Evolutionary conservation across 2,113 vertebrate genomes (phyloP).

Genomic region (Anarrhichthys ocellatus): DNA sequence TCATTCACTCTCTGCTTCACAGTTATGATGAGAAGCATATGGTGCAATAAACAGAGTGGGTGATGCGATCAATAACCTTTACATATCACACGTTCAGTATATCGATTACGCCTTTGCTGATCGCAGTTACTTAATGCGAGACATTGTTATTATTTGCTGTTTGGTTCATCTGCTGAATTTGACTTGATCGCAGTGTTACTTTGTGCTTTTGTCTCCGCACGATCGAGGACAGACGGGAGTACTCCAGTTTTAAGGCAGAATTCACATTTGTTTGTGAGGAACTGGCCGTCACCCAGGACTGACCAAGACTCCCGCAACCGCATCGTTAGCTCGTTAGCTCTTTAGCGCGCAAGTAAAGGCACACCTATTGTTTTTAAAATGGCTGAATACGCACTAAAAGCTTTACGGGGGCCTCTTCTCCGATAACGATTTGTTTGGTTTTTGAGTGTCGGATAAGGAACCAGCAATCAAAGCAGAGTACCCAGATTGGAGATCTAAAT

Average conservation of each 20-base stretch:
- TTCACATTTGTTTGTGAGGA: not conserved
- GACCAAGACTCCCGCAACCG: not conserved
- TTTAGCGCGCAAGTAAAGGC: too few species aligned
- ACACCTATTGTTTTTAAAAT: too few species aligned
- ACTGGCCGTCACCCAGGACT: not conserved
- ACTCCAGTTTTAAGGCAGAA: not conserved
- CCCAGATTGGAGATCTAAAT: too few species aligned
- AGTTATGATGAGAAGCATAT: slow-evolving; percentile 35
- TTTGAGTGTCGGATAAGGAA: too few species aligned
- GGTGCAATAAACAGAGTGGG: not conserved
- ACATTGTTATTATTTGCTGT: not conserved
- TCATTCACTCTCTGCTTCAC: slow-evolving; percentile 42
- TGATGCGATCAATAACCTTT: slow-evolving; percentile 18
- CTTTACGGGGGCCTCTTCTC: too few species aligned
- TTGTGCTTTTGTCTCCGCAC: not conserved
- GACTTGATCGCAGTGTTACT: not conserved
- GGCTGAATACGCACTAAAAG: too few species aligned
- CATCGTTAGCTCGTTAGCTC: too few species aligned
- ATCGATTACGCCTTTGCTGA: not conserved
- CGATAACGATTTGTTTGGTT: too few species aligned
- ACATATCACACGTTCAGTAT: slow-evolving; percentile 1
- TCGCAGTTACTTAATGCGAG: not conserved
- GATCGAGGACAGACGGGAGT: not conserved
- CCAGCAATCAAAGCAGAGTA: too few species aligned
- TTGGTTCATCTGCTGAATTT: not conserved